These are phyloP conservation scores for Periophthalmus modestus DNA, from an alignment of 2,113 vertebrate species.

Conservation along the genomic window DNA sequence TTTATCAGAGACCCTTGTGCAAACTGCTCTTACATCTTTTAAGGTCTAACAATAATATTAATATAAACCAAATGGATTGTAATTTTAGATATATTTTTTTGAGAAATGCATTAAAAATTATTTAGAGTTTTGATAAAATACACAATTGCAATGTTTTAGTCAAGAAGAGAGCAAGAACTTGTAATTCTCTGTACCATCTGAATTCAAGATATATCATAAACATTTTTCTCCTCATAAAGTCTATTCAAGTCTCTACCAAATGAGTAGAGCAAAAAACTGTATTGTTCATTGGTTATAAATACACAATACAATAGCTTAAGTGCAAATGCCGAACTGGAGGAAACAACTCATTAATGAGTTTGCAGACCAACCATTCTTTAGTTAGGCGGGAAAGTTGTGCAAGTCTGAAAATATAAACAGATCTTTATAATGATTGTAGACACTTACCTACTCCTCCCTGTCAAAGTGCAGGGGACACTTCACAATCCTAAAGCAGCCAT, in stretches of 20 bases:
- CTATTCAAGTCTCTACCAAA: background rate
- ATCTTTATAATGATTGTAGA: constrained; percentile 1
- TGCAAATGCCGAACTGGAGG: background rate
- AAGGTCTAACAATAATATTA: too few relatives aligned
- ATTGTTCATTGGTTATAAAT: background rate
- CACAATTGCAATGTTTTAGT: too few relatives aligned
- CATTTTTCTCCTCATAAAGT: too few relatives aligned
- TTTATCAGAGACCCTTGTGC: background rate
- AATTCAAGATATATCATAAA: background rate
- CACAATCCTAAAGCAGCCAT: constrained; percentile 14
- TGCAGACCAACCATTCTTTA: constrained; percentile 4
- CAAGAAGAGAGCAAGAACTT: too few relatives aligned
- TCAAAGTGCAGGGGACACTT: constrained; percentile 28
- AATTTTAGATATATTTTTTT: background rate
- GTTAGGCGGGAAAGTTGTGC: constrained; percentile 23
- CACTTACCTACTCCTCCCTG: constrained; percentile 56
- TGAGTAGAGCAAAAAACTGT: background rate
- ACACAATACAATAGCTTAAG: background rate
- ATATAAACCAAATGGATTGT: background rate
- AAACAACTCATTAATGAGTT: background rate
- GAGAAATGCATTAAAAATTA: background rate
- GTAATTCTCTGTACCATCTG: background rate
- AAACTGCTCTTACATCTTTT: background rate
- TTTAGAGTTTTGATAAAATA: background rate
- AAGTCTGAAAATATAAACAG: constrained; percentile 19